phyloP scores from a whole-genome alignment of 2,888 invertebrate species.

The Colletes collaris region DNA sequence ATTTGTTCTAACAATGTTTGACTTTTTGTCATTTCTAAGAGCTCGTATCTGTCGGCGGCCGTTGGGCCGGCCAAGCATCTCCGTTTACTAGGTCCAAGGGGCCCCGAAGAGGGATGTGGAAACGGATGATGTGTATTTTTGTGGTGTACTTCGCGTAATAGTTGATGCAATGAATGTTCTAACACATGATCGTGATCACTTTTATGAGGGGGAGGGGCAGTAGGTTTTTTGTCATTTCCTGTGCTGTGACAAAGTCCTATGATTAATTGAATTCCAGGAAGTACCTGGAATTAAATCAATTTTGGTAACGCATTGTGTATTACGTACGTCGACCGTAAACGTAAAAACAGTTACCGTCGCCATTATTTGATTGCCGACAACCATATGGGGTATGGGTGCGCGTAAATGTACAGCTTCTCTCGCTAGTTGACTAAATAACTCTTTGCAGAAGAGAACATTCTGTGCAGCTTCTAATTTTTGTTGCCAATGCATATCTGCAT shows the following conservation, averaged over 20 bases:
- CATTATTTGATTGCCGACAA: constrained; percentile 98
- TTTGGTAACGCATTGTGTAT: background rate
- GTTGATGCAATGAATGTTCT: constrained; percentile 97
- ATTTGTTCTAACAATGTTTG: constrained; percentile 98
- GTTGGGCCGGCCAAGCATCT: constrained; percentile 95
- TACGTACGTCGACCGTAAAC: background rate
- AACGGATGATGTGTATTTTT: constrained; percentile 96
- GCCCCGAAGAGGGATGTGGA: constrained; percentile 97
- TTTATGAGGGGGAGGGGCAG: constrained; percentile 84
- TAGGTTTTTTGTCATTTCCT: constrained; percentile 85
- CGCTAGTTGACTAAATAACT: constrained; percentile 96
- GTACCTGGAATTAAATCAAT: constrained; percentile 85
- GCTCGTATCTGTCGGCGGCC: constrained; percentile 93
- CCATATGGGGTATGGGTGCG: constrained; percentile 97
- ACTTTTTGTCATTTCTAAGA: constrained; percentile 94
- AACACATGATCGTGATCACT: constrained; percentile 97
- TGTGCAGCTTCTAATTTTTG: constrained; percentile 98
- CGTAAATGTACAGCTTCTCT: constrained; percentile 97
- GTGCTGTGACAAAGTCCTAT: constrained; percentile 96
- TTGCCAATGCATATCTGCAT: constrained; percentile 95
- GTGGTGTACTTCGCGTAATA: constrained; percentile 95
- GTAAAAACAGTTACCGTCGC: constrained; percentile 88
- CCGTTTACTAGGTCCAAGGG: constrained; percentile 95
- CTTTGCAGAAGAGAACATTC: constrained; percentile 98
- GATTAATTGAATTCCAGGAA: constrained; percentile 96